phyloP scores from a whole-genome alignment of 2,113 vertebrate species.

The Myotis yumanensis region DNA sequence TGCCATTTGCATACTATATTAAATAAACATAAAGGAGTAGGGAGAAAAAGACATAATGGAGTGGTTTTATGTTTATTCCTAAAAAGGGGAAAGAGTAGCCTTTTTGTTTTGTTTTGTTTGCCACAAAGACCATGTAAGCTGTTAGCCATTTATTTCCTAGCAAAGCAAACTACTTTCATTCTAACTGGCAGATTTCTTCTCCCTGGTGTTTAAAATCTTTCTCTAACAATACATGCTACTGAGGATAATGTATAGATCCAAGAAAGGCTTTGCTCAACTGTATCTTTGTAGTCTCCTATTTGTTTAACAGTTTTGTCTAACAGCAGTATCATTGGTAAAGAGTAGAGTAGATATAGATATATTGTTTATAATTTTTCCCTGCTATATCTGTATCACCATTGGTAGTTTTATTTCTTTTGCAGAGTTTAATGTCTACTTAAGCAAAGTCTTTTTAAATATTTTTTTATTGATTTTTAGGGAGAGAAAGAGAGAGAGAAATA shows the following conservation, averaged over 20 bases:
- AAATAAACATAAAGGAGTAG: slow-evolving; percentile 28
- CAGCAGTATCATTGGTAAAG: neutral
- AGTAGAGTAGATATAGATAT: neutral
- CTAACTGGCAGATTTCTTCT: slow-evolving; percentile 58
- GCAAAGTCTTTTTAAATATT: no score
- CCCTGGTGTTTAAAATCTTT: slow-evolving; percentile 55
- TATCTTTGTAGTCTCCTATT: slow-evolving; percentile 31
- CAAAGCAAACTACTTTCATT: slow-evolving; percentile 59
- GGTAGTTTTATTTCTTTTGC: neutral
- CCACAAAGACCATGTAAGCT: slow-evolving; percentile 55
- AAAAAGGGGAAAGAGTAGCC: slow-evolving; percentile 42
- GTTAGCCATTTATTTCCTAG: slow-evolving; percentile 55
- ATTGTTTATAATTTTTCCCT: slow-evolving; percentile 1
- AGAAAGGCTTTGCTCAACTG: slow-evolving; percentile 32
- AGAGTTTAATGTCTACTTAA: slow-evolving; percentile 14
- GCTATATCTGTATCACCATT: neutral
- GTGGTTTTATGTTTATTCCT: slow-evolving; percentile 54
- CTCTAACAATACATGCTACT: slow-evolving; percentile 44
- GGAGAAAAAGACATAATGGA: no score
- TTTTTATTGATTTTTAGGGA: no score
- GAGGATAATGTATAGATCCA: slow-evolving; percentile 12
- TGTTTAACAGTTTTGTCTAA: slow-evolving; percentile 18
- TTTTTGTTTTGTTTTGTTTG: neutral
- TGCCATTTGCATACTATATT: slow-evolving; percentile 57
- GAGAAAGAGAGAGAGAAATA: no score